These are phyloP conservation scores for Bombycilla garrulus DNA, from an alignment of 2,113 vertebrate genomes.

Conservation along the genomic window DNA sequence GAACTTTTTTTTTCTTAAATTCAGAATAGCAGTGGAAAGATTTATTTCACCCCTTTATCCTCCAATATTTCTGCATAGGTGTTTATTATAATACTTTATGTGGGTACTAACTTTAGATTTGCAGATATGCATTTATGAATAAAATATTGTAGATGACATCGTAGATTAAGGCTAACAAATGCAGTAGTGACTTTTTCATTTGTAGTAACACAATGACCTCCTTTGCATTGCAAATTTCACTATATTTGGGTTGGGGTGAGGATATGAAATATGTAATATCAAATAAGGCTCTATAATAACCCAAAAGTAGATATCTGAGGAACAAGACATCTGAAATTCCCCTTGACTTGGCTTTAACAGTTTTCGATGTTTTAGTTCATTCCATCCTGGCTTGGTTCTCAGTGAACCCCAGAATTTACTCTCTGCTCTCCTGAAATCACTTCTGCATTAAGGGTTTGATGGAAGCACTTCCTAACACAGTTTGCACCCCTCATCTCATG, in stretches of 20 bases:
- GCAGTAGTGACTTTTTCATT: constrained; percentile 31
- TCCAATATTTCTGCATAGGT: not conserved
- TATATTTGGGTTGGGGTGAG: constrained; percentile 2
- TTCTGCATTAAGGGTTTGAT: not conserved
- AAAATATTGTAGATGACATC: constrained; percentile 40
- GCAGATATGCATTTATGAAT: constrained; percentile 36
- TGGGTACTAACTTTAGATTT: constrained; percentile 39
- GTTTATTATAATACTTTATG: constrained; percentile 12
- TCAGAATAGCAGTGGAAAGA: not conserved
- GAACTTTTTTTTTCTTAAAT: not conserved
- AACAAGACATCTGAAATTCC: not conserved
- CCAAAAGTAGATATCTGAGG: not conserved
- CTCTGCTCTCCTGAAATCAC: not conserved
- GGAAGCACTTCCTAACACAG: not conserved
- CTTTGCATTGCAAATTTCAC: constrained; percentile 52
- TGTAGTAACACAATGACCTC: constrained; percentile 41
- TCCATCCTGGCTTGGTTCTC: not conserved
- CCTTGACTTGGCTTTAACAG: not conserved
- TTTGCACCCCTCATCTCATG: not conserved
- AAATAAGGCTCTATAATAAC: constrained; percentile 27
- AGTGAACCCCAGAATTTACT: not conserved
- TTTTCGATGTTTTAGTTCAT: not conserved
- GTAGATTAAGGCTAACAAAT: constrained; percentile 42
- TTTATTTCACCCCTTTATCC: constrained; percentile 22
- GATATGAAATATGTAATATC: constrained; percentile 44